A percentile compares a stretch with the other conserved stretches of the same genome.
Conservation (phyloP, 64 coral and sea anemone species). For the Pachyseris speciosa region DNA sequence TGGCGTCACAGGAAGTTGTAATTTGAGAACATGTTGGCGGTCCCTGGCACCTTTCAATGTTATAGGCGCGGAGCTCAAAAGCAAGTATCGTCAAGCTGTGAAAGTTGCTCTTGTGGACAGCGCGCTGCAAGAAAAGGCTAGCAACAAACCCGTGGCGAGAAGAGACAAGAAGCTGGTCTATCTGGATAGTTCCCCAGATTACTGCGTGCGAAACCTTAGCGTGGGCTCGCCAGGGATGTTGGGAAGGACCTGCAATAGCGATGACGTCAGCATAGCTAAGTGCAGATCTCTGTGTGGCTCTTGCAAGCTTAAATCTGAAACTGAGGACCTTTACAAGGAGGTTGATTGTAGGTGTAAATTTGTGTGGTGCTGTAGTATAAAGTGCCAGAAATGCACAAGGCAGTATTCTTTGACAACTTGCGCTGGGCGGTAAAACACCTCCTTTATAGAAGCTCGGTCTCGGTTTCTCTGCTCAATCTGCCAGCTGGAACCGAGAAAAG, state of each 20-base stretch:
- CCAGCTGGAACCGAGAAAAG: not conserved
- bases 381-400: slow-evolving; percentile 48
- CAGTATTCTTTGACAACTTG: slow-evolving; percentile 57
- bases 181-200: slow-evolving; percentile 62
- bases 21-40: slow-evolving; percentile 64
- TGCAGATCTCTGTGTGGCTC: slow-evolving; percentile 20
- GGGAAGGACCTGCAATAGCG: slow-evolving; percentile 51
- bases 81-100: slow-evolving; percentile 63
- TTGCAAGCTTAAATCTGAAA: slow-evolving; percentile 3
- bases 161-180: slow-evolving; percentile 60
- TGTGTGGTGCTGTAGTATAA: slow-evolving; percentile 59
- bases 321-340: not conserved
- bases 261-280: not conserved
- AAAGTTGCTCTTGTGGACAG: slow-evolving; percentile 29
- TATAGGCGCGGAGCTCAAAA: slow-evolving; percentile 69
- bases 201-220: slow-evolving; percentile 28
- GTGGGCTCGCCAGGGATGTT: slow-evolving; percentile 26
- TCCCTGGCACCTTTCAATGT: slow-evolving; percentile 50
- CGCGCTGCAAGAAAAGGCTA: not conserved
- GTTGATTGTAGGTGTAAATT: slow-evolving; percentile 55
- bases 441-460: not conserved
- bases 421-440: not conserved
- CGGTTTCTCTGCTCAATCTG: not conserved
- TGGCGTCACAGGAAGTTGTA: slow-evolving; percentile 61
- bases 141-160: not conserved